Conservation (phyloP, 2,888 invertebrate genomes). For the Plagodis dolabraria region DNA sequence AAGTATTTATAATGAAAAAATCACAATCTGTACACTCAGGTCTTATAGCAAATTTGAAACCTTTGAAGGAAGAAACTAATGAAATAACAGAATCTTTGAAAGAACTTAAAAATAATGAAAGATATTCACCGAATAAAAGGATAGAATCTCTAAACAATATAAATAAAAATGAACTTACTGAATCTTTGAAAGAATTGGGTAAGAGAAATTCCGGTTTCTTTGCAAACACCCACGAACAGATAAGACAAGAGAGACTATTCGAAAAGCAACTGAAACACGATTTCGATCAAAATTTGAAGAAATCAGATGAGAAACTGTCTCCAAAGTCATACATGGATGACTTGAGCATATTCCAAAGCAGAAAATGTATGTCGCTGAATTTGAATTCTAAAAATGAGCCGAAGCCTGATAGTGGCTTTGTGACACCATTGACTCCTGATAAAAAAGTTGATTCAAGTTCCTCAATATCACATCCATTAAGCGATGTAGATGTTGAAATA, state of each 20-base stretch:
- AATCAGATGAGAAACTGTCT: constrained; percentile 60
- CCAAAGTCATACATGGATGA: constrained; percentile 65
- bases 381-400: constrained; percentile 53
- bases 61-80: constrained; percentile 45
- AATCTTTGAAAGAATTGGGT: constrained; percentile 54
- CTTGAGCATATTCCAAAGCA: constrained; percentile 62
- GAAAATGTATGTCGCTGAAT: constrained; percentile 71
- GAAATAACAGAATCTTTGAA: constrained; percentile 27
- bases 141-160: constrained; percentile 8
- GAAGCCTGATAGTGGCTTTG: constrained; percentile 86
- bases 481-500: constrained; percentile 91
- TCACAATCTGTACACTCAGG: constrained; percentile 78
- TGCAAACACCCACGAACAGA: constrained; percentile 88
- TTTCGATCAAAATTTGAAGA: constrained; percentile 75
- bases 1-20: constrained; percentile 71
- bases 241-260: constrained; percentile 86
- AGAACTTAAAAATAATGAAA: constrained; percentile 37
- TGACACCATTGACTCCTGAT: constrained; percentile 86
- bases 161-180: constrained; percentile 62
- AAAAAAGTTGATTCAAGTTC: constrained; percentile 70
- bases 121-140: constrained; percentile 3
- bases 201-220: constrained; percentile 81
- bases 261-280: constrained; percentile 77
- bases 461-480: constrained; percentile 88
- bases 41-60: constrained; percentile 67